Conservation (phyloP, 2,113 vertebrate genomes). For the Condylura cristata region DNA sequence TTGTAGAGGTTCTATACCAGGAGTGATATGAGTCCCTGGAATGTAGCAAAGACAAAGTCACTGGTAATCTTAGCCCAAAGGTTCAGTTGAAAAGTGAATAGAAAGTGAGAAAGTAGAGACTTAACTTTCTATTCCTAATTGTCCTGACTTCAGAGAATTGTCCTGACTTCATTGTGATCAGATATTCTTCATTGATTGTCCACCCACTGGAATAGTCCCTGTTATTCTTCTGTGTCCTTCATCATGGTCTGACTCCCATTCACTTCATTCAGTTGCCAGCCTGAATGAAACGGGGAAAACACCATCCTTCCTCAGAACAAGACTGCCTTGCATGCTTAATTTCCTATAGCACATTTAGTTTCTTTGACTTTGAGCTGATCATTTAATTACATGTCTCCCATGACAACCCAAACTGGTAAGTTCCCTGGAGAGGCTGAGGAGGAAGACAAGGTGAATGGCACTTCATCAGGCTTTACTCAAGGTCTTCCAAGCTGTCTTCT, state of each 20-base stretch:
- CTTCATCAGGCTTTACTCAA: neutral
- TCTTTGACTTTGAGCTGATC: neutral
- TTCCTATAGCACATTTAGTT: neutral
- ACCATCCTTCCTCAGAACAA: neutral
- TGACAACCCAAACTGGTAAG: neutral
- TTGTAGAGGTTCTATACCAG: neutral
- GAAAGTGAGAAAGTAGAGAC: neutral
- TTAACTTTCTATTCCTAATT: neutral
- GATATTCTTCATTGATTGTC: neutral
- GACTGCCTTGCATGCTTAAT: neutral
- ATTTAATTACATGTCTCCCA: neutral
- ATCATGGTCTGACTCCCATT: neutral
- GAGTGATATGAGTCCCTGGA: neutral
- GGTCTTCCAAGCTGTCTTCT: neutral
- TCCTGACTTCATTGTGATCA: neutral
- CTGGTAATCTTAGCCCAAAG: neutral
- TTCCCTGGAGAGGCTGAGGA: neutral
- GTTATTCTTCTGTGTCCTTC: neutral
- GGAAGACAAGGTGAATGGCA: neutral
- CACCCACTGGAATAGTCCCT: neutral
- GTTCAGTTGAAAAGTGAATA: neutral
- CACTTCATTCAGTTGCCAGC: neutral
- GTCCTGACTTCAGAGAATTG: neutral
- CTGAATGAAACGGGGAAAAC: neutral
- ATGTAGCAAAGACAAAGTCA: neutral